Base-by-base conservation (phyloP, 2,888 invertebrate species). In the Xylocampa areola region DNA sequence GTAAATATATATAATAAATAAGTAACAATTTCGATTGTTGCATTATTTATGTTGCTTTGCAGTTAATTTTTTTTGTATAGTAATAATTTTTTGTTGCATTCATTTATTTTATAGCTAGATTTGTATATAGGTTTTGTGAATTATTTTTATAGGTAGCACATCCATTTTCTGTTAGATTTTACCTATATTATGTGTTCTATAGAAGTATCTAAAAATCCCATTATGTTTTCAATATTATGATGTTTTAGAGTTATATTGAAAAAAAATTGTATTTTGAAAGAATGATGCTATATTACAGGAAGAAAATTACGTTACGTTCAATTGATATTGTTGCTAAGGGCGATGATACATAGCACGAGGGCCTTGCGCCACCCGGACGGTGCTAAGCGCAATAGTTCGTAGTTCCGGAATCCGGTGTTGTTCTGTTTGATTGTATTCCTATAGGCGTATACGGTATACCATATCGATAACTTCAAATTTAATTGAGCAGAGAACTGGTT, bases 1-100 rank as follows among this genome's bases (percentile, higher is more conserved):
- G 71, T 59, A 48, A 73, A 63, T 72, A 53, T 61, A 59, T 62
- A 29, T 52, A 67, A 67, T 71, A 64, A 64, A 68, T 53, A 67
- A 49, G 68, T 67, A 62, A 67, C 53, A 57, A 53, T 65, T 59
- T 41, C 8, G 23, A 47, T 69, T 62, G 36, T 70, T 75, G 55
- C 69, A 69, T 73, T 48, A 54, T 66, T 50, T 62, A 43, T 58
- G 52, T 76, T 62, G 67, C 63, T 73, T 64, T 51, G 30, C 45
- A 54, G 30, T 64, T 60, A 53, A 55, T 68, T 57, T 36, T 59
- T 57, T 40, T 8, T 48, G n/a, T 54, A 6, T 17, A 43, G 17
- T 35, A 36, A 41, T 17, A 19, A 30, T 50, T 40, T 27, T 53
- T 50, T 27, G 35, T 68, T 69, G 66, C 73, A 58, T 33, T 35